Evolutionary conservation across 2,113 vertebrate species (phyloP).

Genomic region (Cygnus atratus): DNA sequence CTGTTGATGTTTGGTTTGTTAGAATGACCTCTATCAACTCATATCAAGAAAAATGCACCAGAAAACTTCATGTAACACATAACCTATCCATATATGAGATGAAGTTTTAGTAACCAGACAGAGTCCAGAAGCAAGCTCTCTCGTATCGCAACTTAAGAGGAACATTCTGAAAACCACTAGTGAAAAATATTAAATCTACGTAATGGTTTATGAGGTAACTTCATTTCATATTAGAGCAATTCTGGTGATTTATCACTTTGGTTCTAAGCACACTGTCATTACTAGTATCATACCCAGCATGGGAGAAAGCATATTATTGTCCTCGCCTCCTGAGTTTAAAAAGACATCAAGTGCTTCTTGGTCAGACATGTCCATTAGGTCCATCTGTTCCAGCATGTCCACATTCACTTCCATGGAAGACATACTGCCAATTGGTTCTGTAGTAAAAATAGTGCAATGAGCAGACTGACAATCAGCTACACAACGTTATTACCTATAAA

Average conservation of each 20-base stretch:
- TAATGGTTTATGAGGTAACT: neutral
- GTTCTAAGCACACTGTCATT: neutral
- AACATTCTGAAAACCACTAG: neutral
- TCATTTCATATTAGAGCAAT: neutral
- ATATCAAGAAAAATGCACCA: neutral
- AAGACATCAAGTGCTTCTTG: constrained; percentile 96
- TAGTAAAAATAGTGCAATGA: neutral
- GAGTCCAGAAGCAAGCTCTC: neutral
- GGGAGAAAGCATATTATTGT: constrained; percentile 76
- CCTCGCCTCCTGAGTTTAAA: constrained; percentile 86
- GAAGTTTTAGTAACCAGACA: neutral
- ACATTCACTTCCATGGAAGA: constrained; percentile 95
- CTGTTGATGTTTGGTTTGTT: neutral
- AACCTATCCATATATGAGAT: neutral
- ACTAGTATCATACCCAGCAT: constrained; percentile 77
- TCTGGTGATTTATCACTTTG: neutral
- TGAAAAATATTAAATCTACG: neutral
- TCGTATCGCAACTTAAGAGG: neutral
- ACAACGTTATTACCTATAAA: accelerated
- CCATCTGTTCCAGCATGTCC: constrained; percentile 94
- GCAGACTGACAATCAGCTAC: neutral
- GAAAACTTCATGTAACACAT: neutral
- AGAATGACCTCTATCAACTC: neutral
- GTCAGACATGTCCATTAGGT: constrained; percentile 89
- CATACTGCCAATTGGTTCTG: constrained; percentile 89